A percentile compares a stretch with the other conserved stretches of the same genome.
These are phyloP conservation scores for Enteromius treurensis DNA, from an alignment of 2,797 vertebrate genomes.

Conservation along the genomic window DNA sequence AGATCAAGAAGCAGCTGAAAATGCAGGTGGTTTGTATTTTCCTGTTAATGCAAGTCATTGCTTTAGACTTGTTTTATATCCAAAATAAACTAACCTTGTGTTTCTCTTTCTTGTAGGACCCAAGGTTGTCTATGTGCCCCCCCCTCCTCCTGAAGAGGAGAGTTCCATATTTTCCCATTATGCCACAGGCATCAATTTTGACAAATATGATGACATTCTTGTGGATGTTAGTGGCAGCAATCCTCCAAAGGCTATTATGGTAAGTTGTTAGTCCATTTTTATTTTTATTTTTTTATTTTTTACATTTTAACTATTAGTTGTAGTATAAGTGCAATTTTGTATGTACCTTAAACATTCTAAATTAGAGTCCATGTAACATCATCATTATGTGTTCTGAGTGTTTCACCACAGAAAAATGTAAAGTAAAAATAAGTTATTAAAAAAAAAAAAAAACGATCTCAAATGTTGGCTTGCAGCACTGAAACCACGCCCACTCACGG, in stretches of 20 bases:
- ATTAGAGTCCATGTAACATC: too few species aligned
- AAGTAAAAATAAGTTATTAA: too few species aligned
- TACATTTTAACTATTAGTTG: too few species aligned
- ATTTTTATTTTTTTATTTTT: too few species aligned
- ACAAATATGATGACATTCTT: constrained; percentile 90
- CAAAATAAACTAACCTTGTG: neutral
- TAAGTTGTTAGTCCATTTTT: constrained; percentile 66
- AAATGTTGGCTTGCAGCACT: too few species aligned
- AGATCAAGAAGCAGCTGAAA: constrained; percentile 46
- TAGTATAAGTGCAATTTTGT: too few species aligned
- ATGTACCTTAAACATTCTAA: too few species aligned
- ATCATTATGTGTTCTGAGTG: too few species aligned
- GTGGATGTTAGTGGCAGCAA: constrained; percentile 88
- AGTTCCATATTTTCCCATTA: constrained; percentile 86
- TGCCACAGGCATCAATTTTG: constrained; percentile 89
- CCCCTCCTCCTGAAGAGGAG: constrained; percentile 86
- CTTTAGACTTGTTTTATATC: neutral
- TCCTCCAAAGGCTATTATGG: constrained; percentile 84
- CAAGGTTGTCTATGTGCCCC: constrained; percentile 88
- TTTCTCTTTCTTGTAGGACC: constrained; percentile 75
- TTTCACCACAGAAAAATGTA: too few species aligned
- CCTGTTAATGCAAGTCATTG: neutral
- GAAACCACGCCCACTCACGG: too few species aligned
- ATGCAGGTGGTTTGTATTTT: constrained; percentile 48
- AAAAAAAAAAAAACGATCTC: too few species aligned